A percentile compares a stretch with the other conserved stretches of the same genome.
phyloP scores from a whole-genome alignment of 2,797 vertebrate species.

The Saxicola maurus region DNA sequence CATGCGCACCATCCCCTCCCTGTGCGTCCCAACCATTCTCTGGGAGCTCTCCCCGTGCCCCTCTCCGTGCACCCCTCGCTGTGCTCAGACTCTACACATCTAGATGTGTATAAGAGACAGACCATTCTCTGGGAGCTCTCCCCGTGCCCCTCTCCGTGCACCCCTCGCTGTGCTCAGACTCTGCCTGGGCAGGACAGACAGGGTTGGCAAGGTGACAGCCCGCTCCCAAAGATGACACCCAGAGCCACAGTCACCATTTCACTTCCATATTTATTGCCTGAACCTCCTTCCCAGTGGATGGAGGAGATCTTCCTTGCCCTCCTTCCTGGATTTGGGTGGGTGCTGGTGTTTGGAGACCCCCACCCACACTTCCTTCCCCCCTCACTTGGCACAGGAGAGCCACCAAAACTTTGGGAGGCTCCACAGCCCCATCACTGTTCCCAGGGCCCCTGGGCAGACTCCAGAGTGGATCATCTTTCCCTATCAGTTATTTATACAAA shows the following conservation, averaged over 20 bases:
- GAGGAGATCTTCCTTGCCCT: background rate
- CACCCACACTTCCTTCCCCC: background rate
- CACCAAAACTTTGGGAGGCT: background rate
- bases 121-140: background rate
- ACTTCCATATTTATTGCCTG: background rate
- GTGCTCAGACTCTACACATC: background rate
- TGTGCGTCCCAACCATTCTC: accelerated
- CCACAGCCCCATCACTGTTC: accelerated
- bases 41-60: accelerated
- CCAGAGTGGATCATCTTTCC: background rate
- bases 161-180: accelerated
- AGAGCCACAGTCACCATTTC: background rate
- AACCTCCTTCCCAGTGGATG: background rate
- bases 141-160: accelerated
- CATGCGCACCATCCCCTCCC: accelerated
- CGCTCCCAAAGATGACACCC: accelerated
- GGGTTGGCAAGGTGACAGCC: background rate
- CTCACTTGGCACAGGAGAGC: background rate
- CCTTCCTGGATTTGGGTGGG: background rate
- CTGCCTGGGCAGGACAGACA: too few species aligned
- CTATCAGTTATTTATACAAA: constrained; percentile 43
- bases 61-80: accelerated
- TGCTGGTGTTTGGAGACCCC: background rate
- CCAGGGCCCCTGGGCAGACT: background rate
- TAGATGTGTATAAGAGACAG: too few species aligned